Percentiles rank a stretch among this genome's conserved stretches.
These are phyloP conservation scores for Grapholita molesta DNA, from an alignment of 1,140 invertebrate species.

Conservation along the genomic window DNA sequence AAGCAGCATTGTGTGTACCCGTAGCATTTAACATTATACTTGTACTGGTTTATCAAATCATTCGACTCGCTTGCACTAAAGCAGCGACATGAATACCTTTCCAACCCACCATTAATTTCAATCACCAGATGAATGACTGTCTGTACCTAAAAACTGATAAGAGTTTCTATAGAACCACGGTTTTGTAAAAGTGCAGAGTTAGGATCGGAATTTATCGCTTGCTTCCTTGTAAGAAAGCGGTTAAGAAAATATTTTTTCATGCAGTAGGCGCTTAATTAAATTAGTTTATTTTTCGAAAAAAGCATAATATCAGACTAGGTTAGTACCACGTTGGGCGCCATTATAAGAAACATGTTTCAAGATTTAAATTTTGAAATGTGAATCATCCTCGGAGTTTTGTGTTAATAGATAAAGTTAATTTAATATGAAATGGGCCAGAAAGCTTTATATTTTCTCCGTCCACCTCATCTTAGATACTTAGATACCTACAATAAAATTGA, in stretches of 20 bases:
- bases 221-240: not conserved
- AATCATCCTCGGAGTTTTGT: too few species aligned
- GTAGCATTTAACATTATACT: not conserved
- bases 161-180: constrained; percentile 38
- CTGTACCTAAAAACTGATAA: constrained; percentile 46
- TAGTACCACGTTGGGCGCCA: too few species aligned
- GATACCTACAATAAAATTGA: not conserved
- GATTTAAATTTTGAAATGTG: too few species aligned
- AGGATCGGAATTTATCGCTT: not conserved
- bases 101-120: constrained; percentile 49
- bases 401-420: too few species aligned
- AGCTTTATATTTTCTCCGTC: too few species aligned
- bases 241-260: not conserved
- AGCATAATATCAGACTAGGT: too few species aligned
- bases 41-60: not conserved
- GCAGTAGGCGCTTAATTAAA: too few species aligned
- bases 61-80: not conserved
- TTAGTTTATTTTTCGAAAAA: too few species aligned
- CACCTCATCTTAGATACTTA: too few species aligned
- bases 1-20: too few species aligned
- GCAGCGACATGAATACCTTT: not conserved
- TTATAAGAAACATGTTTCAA: too few species aligned
- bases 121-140: constrained; percentile 39
- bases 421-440: too few species aligned
- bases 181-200: constrained; percentile 11